phyloP scores from a whole-genome alignment of 2,888 invertebrate species.

The Congeria kusceri region DNA sequence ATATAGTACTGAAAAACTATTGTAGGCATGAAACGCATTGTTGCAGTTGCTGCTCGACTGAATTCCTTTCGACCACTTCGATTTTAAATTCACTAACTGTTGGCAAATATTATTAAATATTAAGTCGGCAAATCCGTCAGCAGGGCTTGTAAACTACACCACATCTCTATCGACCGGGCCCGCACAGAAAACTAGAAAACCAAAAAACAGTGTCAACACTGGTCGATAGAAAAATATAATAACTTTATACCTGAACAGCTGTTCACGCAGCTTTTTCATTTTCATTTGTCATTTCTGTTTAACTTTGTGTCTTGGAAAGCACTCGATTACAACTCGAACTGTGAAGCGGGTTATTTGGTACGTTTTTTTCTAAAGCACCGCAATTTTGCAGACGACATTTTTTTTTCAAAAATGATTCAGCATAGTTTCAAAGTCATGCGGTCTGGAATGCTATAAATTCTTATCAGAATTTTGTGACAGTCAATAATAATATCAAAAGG shows the following conservation, averaged over 20 bases:
- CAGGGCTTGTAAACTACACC: slow-evolving; percentile 9
- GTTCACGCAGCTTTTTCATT: background rate
- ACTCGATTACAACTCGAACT: too few species aligned
- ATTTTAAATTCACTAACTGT: background rate
- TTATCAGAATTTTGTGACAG: slow-evolving; percentile 1
- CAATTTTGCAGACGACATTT: background rate
- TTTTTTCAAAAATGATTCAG: slow-evolving; percentile 7
- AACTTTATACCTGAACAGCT: background rate
- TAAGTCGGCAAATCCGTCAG: background rate
- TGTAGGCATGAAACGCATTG: too few species aligned
- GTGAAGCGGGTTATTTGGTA: too few species aligned
- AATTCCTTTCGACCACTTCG: background rate
- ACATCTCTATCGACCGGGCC: slow-evolving; percentile 16
- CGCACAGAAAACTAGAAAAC: slow-evolving; percentile 24
- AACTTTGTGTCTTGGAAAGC: too few species aligned
- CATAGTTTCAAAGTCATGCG: background rate
- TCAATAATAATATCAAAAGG: background rate
- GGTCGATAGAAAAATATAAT: background rate
- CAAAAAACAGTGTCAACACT: slow-evolving; percentile 13
- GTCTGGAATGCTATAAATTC: slow-evolving; percentile 12
- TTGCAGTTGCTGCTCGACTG: too few species aligned
- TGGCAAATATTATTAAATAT: slow-evolving; percentile 17
- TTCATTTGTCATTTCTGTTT: too few species aligned
- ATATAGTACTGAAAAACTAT: too few species aligned
- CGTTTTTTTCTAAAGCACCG: too few species aligned